Percentiles rank a stretch among this genome's conserved stretches.
phyloP scores from a whole-genome alignment of 2,888 invertebrate species.

The Watsonalla cultraria region DNA sequence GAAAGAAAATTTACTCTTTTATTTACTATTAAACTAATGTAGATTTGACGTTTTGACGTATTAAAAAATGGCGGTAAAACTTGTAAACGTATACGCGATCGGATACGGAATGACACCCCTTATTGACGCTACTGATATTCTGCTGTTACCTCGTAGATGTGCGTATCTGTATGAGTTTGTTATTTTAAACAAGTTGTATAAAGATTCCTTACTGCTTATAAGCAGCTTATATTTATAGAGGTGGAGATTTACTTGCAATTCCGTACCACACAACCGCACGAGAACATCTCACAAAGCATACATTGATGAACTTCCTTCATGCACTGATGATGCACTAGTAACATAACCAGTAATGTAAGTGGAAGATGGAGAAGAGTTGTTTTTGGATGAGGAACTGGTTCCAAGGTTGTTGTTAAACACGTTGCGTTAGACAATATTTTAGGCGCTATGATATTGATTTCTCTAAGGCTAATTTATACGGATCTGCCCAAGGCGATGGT shows the following conservation, averaged over 20 bases:
- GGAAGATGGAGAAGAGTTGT: not conserved
- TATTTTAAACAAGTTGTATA: no score
- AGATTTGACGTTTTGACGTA: no score
- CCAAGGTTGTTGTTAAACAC: constrained; percentile 37
- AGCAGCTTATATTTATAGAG: not conserved
- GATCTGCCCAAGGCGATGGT: constrained; percentile 35
- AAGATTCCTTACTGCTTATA: no score
- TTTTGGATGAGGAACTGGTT: constrained; percentile 1
- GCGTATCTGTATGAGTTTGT: no score
- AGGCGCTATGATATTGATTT: constrained; percentile 56
- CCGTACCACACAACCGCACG: constrained; percentile 11
- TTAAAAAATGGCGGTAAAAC: no score
- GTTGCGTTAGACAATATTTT: constrained; percentile 51
- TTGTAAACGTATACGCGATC: no score
- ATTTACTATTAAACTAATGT: no score
- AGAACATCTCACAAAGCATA: not conserved
- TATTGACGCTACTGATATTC: no score
- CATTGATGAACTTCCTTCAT: constrained; percentile 1
- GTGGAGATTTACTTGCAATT: constrained; percentile 20
- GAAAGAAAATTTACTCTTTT: no score
- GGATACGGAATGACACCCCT: no score
- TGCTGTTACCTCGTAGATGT: no score
- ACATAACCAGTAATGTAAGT: constrained; percentile 9
- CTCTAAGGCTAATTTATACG: constrained; percentile 46
- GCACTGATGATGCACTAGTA: not conserved